Percentiles rank a stretch among this genome's conserved stretches.
phyloP scores from a whole-genome alignment of 2,113 vertebrate species.

The Pandion haliaetus region DNA sequence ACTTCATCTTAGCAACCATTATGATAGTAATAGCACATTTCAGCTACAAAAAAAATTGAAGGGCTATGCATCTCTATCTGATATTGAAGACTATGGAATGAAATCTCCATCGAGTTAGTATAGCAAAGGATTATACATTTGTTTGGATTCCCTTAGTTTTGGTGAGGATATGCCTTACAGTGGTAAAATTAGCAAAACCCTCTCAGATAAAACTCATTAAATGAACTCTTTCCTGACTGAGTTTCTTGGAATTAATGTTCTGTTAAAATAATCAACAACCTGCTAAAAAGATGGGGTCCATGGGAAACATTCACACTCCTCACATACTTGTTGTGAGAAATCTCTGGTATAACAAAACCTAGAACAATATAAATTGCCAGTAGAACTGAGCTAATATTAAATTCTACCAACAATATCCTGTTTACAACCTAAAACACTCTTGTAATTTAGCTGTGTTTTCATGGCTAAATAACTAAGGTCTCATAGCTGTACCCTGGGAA shows the following conservation, averaged over 20 bases:
- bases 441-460: constrained; percentile 7
- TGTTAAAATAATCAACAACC: not conserved
- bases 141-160: not conserved
- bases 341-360: not conserved
- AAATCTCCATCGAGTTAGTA: not conserved
- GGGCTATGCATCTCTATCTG: not conserved
- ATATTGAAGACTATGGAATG: not conserved
- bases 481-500: not conserved
- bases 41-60: not conserved
- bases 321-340: not conserved
- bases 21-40: not conserved
- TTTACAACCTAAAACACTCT: not conserved
- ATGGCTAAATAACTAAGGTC: not conserved
- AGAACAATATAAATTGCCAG: not conserved
- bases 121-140: not conserved
- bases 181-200: not conserved
- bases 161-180: not conserved
- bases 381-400: not conserved
- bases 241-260: not conserved
- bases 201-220: not conserved
- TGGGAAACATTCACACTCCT: not conserved
- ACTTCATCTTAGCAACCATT: not conserved
- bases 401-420: not conserved
- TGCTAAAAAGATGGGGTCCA: not conserved
- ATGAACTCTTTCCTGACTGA: not conserved